Conservation (phyloP, 2,113 vertebrate species). For the Eidolon helvum region DNA sequence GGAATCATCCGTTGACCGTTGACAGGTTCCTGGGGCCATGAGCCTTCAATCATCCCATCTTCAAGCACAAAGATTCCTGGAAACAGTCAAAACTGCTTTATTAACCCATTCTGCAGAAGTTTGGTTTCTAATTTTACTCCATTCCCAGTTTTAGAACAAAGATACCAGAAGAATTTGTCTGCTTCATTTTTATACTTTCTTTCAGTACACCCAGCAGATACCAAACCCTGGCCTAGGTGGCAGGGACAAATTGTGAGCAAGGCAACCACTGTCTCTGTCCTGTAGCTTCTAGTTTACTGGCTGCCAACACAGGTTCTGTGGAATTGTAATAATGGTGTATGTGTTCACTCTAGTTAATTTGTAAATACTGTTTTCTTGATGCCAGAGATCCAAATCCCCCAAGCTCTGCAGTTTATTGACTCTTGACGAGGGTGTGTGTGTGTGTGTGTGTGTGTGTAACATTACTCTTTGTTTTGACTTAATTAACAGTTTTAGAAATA, state of each 20-base stretch:
- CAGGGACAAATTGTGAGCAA: not conserved
- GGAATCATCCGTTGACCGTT: not conserved
- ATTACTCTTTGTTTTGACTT: conserved; percentile 54
- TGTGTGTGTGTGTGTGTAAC: not conserved
- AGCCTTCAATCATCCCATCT: not conserved
- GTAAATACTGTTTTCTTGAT: conserved; percentile 46
- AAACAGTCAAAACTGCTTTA: not conserved
- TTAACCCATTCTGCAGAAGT: not conserved
- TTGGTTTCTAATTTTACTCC: not conserved
- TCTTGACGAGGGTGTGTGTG: not conserved
- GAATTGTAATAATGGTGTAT: not conserved
- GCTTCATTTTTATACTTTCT: not conserved
- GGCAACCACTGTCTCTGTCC: not conserved
- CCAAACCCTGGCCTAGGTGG: not conserved
- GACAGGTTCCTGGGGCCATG: not conserved
- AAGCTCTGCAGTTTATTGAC: not conserved
- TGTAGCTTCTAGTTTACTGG: not conserved
- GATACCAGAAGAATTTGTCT: not conserved
- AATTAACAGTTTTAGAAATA: conserved; percentile 58
- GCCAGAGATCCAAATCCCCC: not conserved
- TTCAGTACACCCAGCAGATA: not conserved
- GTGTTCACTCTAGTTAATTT: conserved; percentile 23
- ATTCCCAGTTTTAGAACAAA: not conserved
- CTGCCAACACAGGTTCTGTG: not conserved
- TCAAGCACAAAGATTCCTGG: not conserved